A percentile compares a stretch with the other conserved stretches of the same genome.
These are phyloP conservation scores for Podabrus alpinus DNA, from an alignment of 2,888 invertebrate genomes.

Conservation along the genomic window DNA sequence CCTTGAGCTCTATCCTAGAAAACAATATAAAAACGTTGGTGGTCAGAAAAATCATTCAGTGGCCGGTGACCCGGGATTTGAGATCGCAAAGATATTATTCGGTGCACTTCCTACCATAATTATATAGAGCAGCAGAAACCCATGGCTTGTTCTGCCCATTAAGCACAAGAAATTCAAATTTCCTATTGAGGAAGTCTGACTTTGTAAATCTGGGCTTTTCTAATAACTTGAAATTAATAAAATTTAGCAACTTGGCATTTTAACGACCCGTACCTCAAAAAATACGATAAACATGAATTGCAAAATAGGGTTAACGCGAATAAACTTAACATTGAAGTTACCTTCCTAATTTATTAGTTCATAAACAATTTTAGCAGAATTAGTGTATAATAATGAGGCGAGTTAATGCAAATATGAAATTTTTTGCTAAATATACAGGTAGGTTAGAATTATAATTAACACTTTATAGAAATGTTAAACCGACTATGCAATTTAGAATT, in stretches of 20 bases:
- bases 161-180: too few species aligned
- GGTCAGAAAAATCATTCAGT: too few species aligned
- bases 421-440: neutral
- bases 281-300: neutral
- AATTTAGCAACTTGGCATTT: neutral
- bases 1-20: too few species aligned
- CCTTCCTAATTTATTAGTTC: neutral
- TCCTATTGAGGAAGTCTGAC: too few species aligned
- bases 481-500: neutral
- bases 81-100: too few species aligned
- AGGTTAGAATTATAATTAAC: neutral
- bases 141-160: too few species aligned
- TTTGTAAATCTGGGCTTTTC: too few species aligned
- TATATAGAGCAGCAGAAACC: too few species aligned
- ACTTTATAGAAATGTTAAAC: constrained; percentile 1
- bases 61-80: too few species aligned
- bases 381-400: neutral
- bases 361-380: neutral
- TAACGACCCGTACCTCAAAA: neutral
- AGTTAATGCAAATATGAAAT: neutral
- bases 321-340: neutral
- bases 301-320: neutral
- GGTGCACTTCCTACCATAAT: too few species aligned
- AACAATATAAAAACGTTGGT: too few species aligned
- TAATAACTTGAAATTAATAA: too few species aligned